Base-by-base conservation (phyloP, 2,113 vertebrate species). In the Dasyornis broadbenti region DNA sequence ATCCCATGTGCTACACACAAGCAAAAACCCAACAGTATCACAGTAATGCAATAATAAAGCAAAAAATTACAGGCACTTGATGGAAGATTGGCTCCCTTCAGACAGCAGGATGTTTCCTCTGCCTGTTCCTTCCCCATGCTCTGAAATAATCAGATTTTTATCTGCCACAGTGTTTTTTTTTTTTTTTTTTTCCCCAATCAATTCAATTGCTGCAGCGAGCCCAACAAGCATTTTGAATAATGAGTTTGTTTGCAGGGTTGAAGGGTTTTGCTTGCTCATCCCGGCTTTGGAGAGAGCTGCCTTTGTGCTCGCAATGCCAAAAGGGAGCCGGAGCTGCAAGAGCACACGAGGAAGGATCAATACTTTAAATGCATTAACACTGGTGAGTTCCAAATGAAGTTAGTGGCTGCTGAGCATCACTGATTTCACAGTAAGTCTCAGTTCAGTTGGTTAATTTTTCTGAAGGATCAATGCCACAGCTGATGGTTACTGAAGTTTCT, bases 361-460 rank as follows among this genome's bases (percentile, higher is more conserved):
- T 97, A 96, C 90, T 96, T 89, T 89, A 96, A 96, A 96, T 93
- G 88, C 88, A 91, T 96, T 95, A 97, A 95, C 94, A 95, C 95
- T 63, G 65, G 95, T 72, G 95, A 95, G 95, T 86, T 97, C 93
- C 95, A 97, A 97, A 96, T 96, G 94, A 96, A 96, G 94, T 96
- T 92, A 89, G 88, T 18, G 42, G 89, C 86, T 94, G 93, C 96
- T 94, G 93, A 97, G 94, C 94, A 93, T 94, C 95, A 82, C 94
- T 92, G 96, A 96, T 94, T 96, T 94, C 93, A 61, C 94, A 93
- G 90, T 71, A 81, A 94, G 95, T 96, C 94, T 92, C 92, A 94
- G 90, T 91, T 92, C 95, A 96, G 88, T 45, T 95, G 93, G 94
- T 94, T 97, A 95, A 94, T 96, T 97, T 95, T 90, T 96, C 86